Evolutionary conservation across 2,888 invertebrate species (phyloP), one percentile per base, ranked within the genome.

Genomic region (Polyommatus iphigenia): DNA sequence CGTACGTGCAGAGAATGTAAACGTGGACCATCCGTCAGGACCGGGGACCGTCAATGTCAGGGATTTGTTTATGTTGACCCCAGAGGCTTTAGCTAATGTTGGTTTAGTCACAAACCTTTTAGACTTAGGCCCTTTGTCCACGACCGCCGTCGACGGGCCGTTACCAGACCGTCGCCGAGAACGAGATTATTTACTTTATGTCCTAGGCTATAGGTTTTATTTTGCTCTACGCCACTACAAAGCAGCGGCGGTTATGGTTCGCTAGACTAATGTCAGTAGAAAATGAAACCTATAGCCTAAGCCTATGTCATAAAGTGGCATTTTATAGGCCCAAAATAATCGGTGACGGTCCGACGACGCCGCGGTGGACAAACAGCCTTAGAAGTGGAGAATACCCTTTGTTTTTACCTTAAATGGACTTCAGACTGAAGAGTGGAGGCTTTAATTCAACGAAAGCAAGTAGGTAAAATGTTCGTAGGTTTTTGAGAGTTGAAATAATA

Each of bases 1-100:
- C 67, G 67, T 67, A 67, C 67, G 67, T 67, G 67, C 15, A 67
- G 67, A 15, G 67, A 67, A 67, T 67, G 67, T 29, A 29, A 15
- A 29, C 67, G 6, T 4, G 29, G 29, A 29, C 67, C 67, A 29
- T 67, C 32, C 6, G 29, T 67, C 67, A 18, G 67, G 67, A 67
- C 29, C 29, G 67, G 29, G 62, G 62, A 20, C 20, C 13, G 62
- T 32, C 67, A 67, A 32, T 67, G 29, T 15, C 6, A 32, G 15
- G 29, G 67, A 18, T 67, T 67, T 67, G 18, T 67, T 67, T 67
- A 13, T 67, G 67, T 67, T 67, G 67, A 67, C 29, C 67, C 29
- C 29, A 13, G 6, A 15, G 29, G 29, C 10, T 15, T 15, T 15
- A 67, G 29, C 3, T 29, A 67, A 29, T 67, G 29, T 67, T 67